Base-by-base conservation (phyloP, 2,113 vertebrate species). In the Paradoxurus hermaphroditus region DNA sequence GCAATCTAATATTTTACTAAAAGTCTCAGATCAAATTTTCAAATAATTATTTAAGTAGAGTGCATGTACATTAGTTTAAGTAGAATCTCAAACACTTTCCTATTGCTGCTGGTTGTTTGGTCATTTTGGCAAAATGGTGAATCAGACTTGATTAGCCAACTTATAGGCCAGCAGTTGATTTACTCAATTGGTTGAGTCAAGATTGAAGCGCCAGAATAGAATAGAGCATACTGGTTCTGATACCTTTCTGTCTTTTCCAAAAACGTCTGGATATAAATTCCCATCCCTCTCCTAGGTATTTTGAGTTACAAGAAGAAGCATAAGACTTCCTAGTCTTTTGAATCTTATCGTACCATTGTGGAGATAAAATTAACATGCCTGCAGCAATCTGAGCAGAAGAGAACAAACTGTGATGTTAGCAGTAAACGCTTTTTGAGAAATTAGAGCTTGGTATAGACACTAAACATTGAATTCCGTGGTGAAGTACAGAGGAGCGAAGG, bases 351-450 rank as follows among this genome's bases (percentile, higher is more conserved):
- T 78, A 70, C 27, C 83, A 31, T 86, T 70, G 11, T 34, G 56
- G 75, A 89, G 51, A 88, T 91, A 53, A 95, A 92, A 25, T 70
- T 81, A 21, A 67, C 18, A 39, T 2, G 0, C 36, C 41, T 49
- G 39, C 84, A 95, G 70, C 62, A 7, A 49, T 86, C 41, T 81
- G 70, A 70, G 51, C 56, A 86, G 44, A 34, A 78, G 53, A 89
- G n/a, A 91, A 70, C 29, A 77, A 72, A 36, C 34, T 68, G 7
- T 79, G 34, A 23, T 77, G 6, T 95, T 89, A 79, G 70, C 21
- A 91, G 18, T 91, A 94, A 88, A 68, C 21, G 36, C 62, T 93
- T 97, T 79, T 87, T 85, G 81, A 77, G 82, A 91, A 96, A 88
- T 77, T 53, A 91, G 86, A 93, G 88, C 51, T 62, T 89, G 77